These are phyloP conservation scores for Glyphotaelius pellucidus DNA, from an alignment of 2,888 invertebrate species.

Conservation along the genomic window DNA sequence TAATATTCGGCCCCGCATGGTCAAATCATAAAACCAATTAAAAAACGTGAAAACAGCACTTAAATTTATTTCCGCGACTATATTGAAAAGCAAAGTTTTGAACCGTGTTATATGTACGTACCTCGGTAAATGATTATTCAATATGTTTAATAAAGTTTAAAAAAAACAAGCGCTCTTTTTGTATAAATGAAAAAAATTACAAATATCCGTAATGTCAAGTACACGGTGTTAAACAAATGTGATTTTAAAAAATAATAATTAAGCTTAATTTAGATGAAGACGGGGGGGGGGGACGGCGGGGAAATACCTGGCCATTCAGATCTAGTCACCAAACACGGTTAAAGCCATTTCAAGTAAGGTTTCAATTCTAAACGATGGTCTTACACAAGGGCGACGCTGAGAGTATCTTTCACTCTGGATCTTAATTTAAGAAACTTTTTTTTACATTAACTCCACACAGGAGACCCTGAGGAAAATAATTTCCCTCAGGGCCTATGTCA, in stretches of 20 bases:
- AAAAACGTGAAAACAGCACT: neutral
- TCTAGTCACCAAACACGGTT: too few species aligned
- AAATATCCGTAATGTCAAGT: neutral
- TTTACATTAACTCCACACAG: too few species aligned
- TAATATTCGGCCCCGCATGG: neutral
- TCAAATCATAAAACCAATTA: neutral
- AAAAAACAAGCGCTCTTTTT: neutral
- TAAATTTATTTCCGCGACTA: neutral
- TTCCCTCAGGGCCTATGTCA: too few species aligned
- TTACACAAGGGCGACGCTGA: too few species aligned
- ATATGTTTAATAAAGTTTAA: too few species aligned
- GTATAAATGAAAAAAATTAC: neutral
- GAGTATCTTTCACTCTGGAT: neutral
- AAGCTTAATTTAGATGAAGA: too few species aligned
- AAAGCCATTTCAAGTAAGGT: too few species aligned
- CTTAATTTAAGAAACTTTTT: too few species aligned
- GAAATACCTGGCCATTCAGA: too few species aligned
- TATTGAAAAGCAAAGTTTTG: neutral
- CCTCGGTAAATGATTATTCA: neutral
- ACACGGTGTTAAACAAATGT: neutral
- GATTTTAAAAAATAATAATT: neutral
- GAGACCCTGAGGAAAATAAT: too few species aligned
- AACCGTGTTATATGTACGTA: neutral
- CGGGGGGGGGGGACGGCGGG: too few species aligned
- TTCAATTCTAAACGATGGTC: too few species aligned